Percentiles rank a stretch among this genome's conserved stretches.
phyloP scores from a whole-genome alignment of 2,888 invertebrate species.

The Branchinecta sandiegonensis region DNA sequence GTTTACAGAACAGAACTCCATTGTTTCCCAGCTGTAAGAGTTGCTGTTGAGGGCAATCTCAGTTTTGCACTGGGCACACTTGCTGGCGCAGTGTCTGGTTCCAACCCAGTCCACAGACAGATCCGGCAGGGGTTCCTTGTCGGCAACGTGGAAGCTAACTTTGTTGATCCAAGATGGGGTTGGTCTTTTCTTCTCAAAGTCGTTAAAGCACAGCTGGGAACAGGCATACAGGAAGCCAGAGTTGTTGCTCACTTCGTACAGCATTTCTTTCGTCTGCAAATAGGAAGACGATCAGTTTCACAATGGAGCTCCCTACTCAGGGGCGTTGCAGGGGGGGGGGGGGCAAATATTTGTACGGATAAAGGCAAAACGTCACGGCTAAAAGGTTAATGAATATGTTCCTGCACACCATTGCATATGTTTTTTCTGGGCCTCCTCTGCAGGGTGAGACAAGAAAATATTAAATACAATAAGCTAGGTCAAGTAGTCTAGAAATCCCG shows the following conservation, averaged over 20 bases:
- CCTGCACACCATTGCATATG: no score
- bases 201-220: background rate
- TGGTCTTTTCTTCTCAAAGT: background rate
- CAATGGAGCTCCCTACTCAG: no score
- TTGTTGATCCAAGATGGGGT: background rate
- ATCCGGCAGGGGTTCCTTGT: background rate
- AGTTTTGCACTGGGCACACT: background rate
- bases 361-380: no score
- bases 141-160: background rate
- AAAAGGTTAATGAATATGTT: no score
- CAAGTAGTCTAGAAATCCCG: no score
- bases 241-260: background rate
- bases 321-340: no score
- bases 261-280: background rate
- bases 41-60: background rate
- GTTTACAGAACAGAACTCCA: constrained; percentile 80
- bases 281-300: background rate
- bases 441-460: no score
- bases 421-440: no score
- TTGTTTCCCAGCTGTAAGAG: constrained; percentile 59
- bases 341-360: no score
- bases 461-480: no score
- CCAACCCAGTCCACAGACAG: background rate
- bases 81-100: background rate
- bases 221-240: background rate